phyloP scores from a whole-genome alignment of 1,140 invertebrate species.

The Neodiprion fabricii region DNA sequence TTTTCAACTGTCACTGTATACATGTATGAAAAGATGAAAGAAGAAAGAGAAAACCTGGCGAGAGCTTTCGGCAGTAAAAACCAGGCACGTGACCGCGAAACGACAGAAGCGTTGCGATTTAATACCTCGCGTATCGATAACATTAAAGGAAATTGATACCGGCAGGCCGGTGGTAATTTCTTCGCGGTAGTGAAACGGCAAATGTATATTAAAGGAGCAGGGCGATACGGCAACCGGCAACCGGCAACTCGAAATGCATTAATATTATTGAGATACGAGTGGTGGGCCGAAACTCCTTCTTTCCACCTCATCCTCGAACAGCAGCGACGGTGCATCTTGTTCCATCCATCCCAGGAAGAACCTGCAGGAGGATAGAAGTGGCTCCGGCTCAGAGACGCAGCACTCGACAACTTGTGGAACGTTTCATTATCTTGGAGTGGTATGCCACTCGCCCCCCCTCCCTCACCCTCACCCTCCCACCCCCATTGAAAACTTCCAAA shows the following conservation, averaged over 20 bases:
- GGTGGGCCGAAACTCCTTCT: no score
- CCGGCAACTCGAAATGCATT: slow-evolving; percentile 7
- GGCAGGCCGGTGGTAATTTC: neutral
- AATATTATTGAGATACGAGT: neutral
- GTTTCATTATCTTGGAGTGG: slow-evolving; percentile 7
- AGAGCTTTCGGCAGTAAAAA: neutral
- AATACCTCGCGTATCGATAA: neutral
- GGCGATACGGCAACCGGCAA: neutral
- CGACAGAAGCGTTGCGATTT: neutral
- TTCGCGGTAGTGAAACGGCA: neutral
- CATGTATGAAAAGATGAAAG: no score
- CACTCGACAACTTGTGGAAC: slow-evolving; percentile 6
- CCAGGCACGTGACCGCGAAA: no score
- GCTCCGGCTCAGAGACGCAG: neutral
- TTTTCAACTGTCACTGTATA: no score
- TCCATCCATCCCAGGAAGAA: no score
- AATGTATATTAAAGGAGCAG: neutral
- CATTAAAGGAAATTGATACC: neutral
- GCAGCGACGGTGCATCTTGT: no score
- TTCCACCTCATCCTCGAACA: no score
- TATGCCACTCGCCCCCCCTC: neutral
- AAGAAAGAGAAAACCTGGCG: no score
- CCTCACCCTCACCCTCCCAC: neutral
- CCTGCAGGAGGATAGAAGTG: no score
- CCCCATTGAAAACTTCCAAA: neutral